These are phyloP conservation scores for Avahi laniger DNA, from an alignment of 2,797 vertebrate genomes.

Conservation along the genomic window DNA sequence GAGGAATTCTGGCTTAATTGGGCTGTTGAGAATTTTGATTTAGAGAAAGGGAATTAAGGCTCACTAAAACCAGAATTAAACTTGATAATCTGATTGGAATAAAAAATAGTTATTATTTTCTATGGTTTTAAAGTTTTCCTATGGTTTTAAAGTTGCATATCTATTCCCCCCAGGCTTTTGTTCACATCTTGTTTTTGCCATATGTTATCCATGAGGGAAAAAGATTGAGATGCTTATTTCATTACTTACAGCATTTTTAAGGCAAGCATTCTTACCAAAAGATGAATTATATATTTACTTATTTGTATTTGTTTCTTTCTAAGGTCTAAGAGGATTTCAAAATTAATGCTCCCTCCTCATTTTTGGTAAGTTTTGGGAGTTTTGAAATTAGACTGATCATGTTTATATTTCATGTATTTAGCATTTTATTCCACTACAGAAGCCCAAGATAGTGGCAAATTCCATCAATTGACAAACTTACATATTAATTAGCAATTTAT, in stretches of 20 bases:
- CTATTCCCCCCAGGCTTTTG: background rate
- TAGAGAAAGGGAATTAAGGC: background rate
- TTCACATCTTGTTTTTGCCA: background rate
- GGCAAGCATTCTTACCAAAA: background rate
- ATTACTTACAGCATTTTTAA: background rate
- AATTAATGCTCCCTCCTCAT: background rate
- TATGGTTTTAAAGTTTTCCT: background rate
- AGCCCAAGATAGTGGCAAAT: background rate
- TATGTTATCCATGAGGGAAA: background rate
- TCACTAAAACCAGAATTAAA: background rate
- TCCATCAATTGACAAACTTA: background rate
- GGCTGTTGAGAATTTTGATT: background rate
- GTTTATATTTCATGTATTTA: background rate
- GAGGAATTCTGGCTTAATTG: background rate
- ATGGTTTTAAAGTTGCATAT: background rate
- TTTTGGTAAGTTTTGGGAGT: constrained; percentile 63
- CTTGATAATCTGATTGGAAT: background rate
- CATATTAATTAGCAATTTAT: background rate
- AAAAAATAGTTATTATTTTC: background rate
- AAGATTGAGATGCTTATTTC: background rate
- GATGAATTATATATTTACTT: background rate
- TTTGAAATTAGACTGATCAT: background rate
- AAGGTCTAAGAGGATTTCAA: constrained; percentile 69
- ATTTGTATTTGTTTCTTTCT: constrained; percentile 16
- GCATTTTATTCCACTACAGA: background rate